Evolutionary conservation across 92 coral and sea anemone genomes (phyloP).

Genomic region (Isaurus tuberculatus): DNA sequence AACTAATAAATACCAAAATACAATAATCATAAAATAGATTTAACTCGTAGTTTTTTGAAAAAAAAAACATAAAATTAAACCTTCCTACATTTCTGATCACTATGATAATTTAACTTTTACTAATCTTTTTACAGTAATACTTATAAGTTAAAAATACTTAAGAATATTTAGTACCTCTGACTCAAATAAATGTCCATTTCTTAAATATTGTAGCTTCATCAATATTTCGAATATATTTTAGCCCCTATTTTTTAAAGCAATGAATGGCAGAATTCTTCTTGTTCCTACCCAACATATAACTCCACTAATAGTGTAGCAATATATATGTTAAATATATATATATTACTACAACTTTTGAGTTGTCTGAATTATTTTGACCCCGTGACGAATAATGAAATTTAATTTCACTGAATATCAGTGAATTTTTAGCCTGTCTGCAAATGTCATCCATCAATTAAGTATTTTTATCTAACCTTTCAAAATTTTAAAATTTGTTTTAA

Average conservation of each 20-base stretch:
- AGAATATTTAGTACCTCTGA: not conserved
- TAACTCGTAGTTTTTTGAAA: not conserved
- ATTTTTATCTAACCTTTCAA: not conserved
- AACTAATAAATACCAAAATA: not conserved
- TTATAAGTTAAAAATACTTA: constrained; percentile 1
- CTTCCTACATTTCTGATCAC: not conserved
- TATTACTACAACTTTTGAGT: not conserved
- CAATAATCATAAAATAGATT: not conserved
- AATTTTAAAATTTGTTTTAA: not conserved
- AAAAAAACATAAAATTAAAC: not conserved
- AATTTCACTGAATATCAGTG: constrained; percentile 24
- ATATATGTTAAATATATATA: too few relatives aligned
- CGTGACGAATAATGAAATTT: not conserved
- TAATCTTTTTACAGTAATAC: not conserved
- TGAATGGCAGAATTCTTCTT: constrained; percentile 3
- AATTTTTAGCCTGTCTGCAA: not conserved
- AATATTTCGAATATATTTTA: not conserved
- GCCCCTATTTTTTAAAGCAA: not conserved
- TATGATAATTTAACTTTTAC: not conserved
- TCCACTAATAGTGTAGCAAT: too few relatives aligned
- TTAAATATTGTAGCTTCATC: constrained; percentile 19
- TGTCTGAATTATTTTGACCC: not conserved
- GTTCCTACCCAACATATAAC: not conserved
- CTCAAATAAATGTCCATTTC: not conserved
- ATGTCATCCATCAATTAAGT: not conserved